phyloP scores from a whole-genome alignment of 2,797 vertebrate genomes.

The Chrysocyon brachyurus region DNA sequence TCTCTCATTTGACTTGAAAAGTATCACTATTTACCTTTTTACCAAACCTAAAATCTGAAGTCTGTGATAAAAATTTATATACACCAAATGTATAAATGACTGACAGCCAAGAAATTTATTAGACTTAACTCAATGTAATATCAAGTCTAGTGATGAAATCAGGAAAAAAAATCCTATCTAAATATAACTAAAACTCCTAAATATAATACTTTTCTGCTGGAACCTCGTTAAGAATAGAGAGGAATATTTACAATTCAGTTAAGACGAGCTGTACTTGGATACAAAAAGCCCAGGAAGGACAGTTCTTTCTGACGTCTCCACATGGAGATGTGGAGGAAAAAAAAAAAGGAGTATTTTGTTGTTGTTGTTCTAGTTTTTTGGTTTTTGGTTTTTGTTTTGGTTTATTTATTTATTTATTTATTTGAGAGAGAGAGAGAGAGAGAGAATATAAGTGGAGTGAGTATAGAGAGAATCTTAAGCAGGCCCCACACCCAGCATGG shows the following conservation, averaged over 20 bases:
- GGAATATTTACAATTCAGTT: neutral
- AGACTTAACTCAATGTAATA: neutral
- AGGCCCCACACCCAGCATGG: neutral
- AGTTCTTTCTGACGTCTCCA: neutral
- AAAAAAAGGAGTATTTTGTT: neutral
- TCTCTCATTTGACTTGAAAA: conserved; percentile 13
- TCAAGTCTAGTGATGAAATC: neutral
- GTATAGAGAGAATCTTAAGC: neutral
- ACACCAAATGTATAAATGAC: neutral
- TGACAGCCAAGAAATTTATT: neutral
- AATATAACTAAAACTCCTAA: neutral
- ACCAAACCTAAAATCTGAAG: neutral
- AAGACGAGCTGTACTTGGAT: neutral
- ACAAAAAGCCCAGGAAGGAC: neutral
- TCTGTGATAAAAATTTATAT: neutral
- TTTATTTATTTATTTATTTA: neutral
- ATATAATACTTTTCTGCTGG: neutral
- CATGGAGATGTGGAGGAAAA: no score
- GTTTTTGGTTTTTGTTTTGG: neutral
- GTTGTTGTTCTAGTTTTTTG: neutral
- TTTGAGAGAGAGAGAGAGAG: neutral
- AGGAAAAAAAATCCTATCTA: neutral
- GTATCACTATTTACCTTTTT: neutral
- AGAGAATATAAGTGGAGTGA: neutral
- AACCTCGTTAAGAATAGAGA: neutral